A percentile compares a stretch with the other conserved stretches of the same genome.
phyloP scores from a whole-genome alignment of 2,113 vertebrate species.

The Arizona elegans region DNA sequence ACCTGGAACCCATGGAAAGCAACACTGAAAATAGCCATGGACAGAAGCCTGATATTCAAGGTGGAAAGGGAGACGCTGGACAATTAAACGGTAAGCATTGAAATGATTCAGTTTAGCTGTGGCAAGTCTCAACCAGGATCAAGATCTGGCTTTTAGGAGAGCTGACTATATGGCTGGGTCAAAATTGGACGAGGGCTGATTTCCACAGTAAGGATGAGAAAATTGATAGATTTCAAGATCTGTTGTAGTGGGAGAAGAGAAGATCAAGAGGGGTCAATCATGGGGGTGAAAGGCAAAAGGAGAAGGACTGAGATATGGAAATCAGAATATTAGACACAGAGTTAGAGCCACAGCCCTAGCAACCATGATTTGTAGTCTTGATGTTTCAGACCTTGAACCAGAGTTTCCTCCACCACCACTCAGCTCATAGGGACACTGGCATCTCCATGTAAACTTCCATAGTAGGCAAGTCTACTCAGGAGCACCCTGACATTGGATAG shows the following conservation, averaged over 20 bases:
- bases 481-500: not conserved
- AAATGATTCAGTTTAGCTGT: not conserved
- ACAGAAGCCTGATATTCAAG: not conserved
- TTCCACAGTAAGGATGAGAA: not conserved
- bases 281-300: not conserved
- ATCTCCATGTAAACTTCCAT: not conserved
- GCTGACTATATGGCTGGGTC: not conserved
- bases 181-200: not conserved
- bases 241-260: not conserved
- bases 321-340: not conserved
- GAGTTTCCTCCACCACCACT: no score
- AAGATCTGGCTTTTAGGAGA: not conserved
- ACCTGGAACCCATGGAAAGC: conserved; percentile 16
- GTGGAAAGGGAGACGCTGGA: not conserved
- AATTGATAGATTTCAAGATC: not conserved
- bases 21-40: not conserved
- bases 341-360: not conserved
- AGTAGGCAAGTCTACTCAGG: not conserved
- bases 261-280: not conserved
- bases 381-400: not conserved
- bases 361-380: not conserved
- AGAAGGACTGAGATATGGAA: not conserved
- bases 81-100: conserved; percentile 60
- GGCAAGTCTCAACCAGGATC: not conserved
- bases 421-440: not conserved